Base-by-base conservation (phyloP, 2,113 vertebrate species). In the Microcebus ravelobensis region DNA sequence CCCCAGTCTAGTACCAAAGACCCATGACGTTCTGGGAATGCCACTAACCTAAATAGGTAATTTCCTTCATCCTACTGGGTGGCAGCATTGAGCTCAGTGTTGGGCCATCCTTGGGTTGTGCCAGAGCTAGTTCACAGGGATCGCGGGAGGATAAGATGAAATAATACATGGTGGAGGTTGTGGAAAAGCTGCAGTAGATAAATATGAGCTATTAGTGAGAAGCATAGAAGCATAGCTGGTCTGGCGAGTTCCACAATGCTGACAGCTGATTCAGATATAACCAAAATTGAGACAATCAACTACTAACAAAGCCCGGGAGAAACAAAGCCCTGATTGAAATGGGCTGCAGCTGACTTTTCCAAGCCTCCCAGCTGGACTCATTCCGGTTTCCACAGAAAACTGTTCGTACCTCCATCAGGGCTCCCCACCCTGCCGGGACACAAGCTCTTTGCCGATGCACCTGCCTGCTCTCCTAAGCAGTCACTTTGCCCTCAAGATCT, bases 281-380 rank as follows among this genome's bases (percentile, higher is more conserved):
- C 94, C 95, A 57, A 97, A 97, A 95, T 94, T 21, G 97, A 98
- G 95, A 96, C 96, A 97, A 95, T 97, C 96, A 93, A 13, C 85
- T 12, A 63, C 59, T 45, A 92, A 97, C 97, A 97, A 97, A 97
- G 97, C 94, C 17, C 12, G 88, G 61, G 21, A 39, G 34, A 91
- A 80, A 97, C 95, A 97, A 93, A 96, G 85, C 77, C 77, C 93
- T 95, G 93, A 96, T 88, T 94, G 97, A 96, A 96, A 94, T 93
- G 95, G 91, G 90, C 68, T 91, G 67, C 97, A 97, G 97, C 96
- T 97, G 97, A 97, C 77, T 91, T 96, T 52, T 52, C 90, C 87
- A 65, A 80, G 23, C 73, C 39, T 71, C 82, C 97, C 97, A 98
- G 96, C 91, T 97, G 97, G 97, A 85, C 67, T 57, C 88, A 92